Base-by-base conservation (phyloP, 2,888 invertebrate species). In the Melinopterus prodromus region DNA sequence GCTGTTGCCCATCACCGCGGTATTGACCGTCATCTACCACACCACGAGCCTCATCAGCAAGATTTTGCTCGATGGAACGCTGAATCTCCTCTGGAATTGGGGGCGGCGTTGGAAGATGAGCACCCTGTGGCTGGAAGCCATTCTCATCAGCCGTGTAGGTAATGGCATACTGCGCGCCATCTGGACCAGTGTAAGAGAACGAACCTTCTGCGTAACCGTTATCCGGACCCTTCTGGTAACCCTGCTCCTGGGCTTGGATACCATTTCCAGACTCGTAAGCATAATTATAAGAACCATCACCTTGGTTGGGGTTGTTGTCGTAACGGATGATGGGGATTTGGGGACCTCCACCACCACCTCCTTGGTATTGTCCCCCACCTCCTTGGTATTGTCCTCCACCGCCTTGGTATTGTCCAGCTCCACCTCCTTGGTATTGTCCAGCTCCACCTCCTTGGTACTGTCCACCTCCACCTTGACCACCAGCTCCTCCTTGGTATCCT, bases 261-360 rank as follows among this genome's bases (percentile, higher is more conserved):
- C 93, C 93, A 86, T 93, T 93, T 83, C 92, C 93, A 82, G 93
- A 93, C 87, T 92, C 92, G 82, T 92, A 92, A 70, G 88, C 88
- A 80, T 80, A 82, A 76, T 80, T 85, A 83, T 88, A 88, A 70
- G 84, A 86, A 36, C 88, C 88, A 79, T 87, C 87, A 6, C 88
- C 88, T 74, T 74, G 74, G 80, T 88, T 88, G 78, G 85, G 84
- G 78, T 87, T 86, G 82, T 88, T 88, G 16, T 86, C 84, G 81
- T 83, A 83, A 70, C 84, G 85, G 72, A 87, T 69, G 77, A 88
- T 88, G 5, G 88, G 88, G 14, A 88, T 88, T 76, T 87, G 84
- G 2, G 87, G 85, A 12, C 87, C 86, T 6, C 86, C 82, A n/a
- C 81, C 80, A 6, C 78, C 77, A 5, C 71, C 80, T 16, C 71